These are phyloP conservation scores for Chelonus insularis DNA, from an alignment of 1,140 invertebrate species.

Conservation along the genomic window DNA sequence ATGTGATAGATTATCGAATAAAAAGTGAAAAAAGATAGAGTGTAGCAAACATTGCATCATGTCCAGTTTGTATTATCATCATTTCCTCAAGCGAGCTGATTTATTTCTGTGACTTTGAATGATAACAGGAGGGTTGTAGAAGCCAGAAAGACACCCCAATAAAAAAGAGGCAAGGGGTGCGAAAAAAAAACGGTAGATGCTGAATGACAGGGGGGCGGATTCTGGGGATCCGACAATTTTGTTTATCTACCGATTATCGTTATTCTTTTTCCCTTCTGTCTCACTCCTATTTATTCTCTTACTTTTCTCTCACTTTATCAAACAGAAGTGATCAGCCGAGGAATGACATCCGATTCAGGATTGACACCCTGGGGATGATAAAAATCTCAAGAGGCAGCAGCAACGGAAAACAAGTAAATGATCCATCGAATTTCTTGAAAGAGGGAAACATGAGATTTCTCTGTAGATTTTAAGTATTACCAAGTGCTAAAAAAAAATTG, in stretches of 20 bases:
- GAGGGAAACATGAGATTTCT: not conserved
- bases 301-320: not conserved
- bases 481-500: not conserved
- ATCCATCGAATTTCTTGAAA: not conserved
- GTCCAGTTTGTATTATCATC: not conserved
- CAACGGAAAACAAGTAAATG: not conserved
- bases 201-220: not conserved
- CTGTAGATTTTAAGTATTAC: not conserved
- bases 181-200: not conserved
- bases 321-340: not conserved
- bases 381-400: not conserved
- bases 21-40: not conserved
- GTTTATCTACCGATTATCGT: conserved; percentile 12
- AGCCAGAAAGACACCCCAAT: not conserved
- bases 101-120: conserved; percentile 14
- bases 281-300: no score
- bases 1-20: not conserved
- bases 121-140: not conserved
- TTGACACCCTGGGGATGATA: not conserved
- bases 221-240: not conserved
- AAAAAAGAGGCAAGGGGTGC: not conserved
- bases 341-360: conserved; percentile 3
- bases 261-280: not conserved
- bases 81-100: conserved; percentile 4
- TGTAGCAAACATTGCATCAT: conserved; percentile 7